A percentile compares a stretch with the other conserved stretches of the same genome.
Conservation (phyloP, 2,113 vertebrate species). For the Butorides virescens region DNA sequence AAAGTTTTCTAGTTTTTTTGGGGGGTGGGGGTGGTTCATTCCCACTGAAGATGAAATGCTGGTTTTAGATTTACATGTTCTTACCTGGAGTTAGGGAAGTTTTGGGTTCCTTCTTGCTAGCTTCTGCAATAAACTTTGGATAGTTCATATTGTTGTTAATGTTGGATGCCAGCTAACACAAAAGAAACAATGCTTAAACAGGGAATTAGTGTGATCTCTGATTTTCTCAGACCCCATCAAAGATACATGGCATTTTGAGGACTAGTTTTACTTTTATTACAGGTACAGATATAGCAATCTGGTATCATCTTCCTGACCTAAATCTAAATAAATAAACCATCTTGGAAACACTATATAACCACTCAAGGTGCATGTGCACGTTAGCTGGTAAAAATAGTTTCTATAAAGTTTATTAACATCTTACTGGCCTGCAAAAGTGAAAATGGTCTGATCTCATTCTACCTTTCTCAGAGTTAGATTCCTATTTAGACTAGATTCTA, state of each 20-base stretch:
- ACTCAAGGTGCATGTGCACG: not conserved
- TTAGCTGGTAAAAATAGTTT: not conserved
- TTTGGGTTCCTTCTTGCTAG: not conserved
- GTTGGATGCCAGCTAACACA: not conserved
- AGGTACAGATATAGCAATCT: not conserved
- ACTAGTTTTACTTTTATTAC: not conserved
- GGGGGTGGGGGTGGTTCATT: not conserved
- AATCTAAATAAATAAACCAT: not conserved
- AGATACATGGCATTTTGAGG: not conserved
- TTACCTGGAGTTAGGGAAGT: not conserved
- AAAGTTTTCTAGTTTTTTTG: not conserved
- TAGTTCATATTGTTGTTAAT: not conserved
- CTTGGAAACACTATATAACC: not conserved
- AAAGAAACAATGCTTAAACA: not conserved
- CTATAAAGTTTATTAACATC: not conserved
- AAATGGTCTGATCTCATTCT: not conserved
- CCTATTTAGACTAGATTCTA: not conserved
- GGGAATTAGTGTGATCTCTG: not conserved
- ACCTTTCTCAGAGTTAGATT: not conserved
- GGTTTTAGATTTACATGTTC: not conserved
- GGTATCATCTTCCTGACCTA: not conserved
- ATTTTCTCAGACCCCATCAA: not conserved
- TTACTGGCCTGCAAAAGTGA: not conserved
- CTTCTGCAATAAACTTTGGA: not conserved
- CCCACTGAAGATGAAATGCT: not conserved